A percentile compares a stretch with the other conserved stretches of the same genome.
Conservation (phyloP, 92 coral and sea anemone species). For the Epizoanthus illoricatus region DNA sequence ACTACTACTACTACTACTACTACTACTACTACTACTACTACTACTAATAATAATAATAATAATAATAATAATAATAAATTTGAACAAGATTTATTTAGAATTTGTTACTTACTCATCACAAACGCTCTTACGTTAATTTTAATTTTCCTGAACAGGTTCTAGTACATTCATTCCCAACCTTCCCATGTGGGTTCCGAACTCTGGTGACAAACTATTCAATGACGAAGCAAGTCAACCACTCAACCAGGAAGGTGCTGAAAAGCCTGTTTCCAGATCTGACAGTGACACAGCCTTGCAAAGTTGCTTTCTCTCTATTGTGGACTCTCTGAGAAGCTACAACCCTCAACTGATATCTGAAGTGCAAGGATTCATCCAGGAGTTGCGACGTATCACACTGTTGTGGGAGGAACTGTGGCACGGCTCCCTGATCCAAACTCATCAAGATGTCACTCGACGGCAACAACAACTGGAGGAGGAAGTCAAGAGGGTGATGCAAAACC, state of each 20-base stretch:
- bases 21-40: too few relatives aligned
- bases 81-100: too few relatives aligned
- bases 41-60: too few relatives aligned
- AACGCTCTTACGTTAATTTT: not conserved
- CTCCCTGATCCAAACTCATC: conserved; percentile 93
- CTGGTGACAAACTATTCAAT: not conserved
- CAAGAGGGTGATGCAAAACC: conserved; percentile 86
- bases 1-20: too few relatives aligned
- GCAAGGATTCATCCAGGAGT: conserved; percentile 88
- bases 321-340: conserved; percentile 78
- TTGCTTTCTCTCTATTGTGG: conserved; percentile 92
- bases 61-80: too few relatives aligned
- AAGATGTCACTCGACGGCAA: conserved; percentile 88
- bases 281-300: conserved; percentile 71
- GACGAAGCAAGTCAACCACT: conserved; percentile 32
- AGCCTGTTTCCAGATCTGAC: conserved; percentile 56
- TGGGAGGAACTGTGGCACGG: conserved; percentile 99
- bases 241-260: conserved; percentile 31
- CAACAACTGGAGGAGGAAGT: conserved; percentile 94
- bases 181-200: conserved; percentile 36
- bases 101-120: too few relatives aligned
- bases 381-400: conserved; percentile 87
- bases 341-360: conserved; percentile 85
- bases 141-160: not conserved
- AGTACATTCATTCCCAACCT: conserved; percentile 29